Percentiles rank a stretch among this genome's conserved stretches.
Evolutionary conservation across 2,888 invertebrate genomes (phyloP).

Genomic region (Pedicia rivosa): DNA sequence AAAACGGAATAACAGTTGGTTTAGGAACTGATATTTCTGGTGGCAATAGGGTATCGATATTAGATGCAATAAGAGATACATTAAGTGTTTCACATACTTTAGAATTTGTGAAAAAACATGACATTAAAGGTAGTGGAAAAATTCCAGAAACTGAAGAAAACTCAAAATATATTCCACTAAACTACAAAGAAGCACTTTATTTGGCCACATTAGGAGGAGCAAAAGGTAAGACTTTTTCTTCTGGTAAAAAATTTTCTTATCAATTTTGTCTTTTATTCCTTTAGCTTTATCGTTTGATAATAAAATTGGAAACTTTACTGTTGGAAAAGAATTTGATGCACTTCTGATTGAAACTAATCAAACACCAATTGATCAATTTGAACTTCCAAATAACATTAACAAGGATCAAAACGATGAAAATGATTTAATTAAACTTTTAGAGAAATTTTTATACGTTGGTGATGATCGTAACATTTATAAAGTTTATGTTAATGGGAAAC

Average conservation of each 20-base stretch:
- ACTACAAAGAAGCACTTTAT: conserved; percentile 62
- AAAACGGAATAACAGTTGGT: conserved; percentile 54
- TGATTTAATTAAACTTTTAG: conserved; percentile 41
- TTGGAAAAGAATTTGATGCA: conserved; percentile 80
- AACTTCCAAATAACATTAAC: conserved; percentile 15
- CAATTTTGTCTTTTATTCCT: no score
- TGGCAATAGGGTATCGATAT: conserved; percentile 58
- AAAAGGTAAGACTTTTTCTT: no score
- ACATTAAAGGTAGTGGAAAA: conserved; percentile 19
- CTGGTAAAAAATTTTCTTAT: no score
- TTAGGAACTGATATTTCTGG: conserved; percentile 80
- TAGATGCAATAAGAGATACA: conserved; percentile 56
- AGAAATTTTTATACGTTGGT: conserved; percentile 62
- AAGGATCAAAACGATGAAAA: conserved; percentile 24
- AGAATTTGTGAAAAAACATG: conserved; percentile 34
- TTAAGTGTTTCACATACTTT: conserved; percentile 58
- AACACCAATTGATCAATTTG: conserved; percentile 37
- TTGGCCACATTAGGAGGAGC: conserved; percentile 81
- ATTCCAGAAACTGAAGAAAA: conserved; percentile 8
- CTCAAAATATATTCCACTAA: conserved; percentile 33
- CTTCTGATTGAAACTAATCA: conserved; percentile 52
- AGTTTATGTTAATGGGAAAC: conserved; percentile 59
- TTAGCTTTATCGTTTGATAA: conserved; percentile 59
- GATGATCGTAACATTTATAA: conserved; percentile 67
- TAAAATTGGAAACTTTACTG: conserved; percentile 59